phyloP scores from a whole-genome alignment of 2,888 invertebrate species.

The Aplocera efformata region DNA sequence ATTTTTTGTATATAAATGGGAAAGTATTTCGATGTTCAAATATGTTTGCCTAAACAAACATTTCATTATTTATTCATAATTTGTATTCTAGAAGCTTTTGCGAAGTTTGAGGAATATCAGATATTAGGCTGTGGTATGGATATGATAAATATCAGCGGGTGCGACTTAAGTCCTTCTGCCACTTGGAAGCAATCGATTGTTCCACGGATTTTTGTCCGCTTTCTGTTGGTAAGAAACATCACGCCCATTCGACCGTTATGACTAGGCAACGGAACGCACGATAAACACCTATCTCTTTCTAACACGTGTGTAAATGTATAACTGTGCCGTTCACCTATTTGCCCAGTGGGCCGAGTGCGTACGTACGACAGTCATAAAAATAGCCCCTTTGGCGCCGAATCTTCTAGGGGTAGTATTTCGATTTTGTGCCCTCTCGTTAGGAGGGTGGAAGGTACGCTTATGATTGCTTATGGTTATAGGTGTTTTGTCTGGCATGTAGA shows the following conservation, averaged over 20 bases:
- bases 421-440: slow-evolving; percentile 72
- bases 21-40: too few species aligned
- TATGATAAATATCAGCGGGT: not conserved
- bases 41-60: too few species aligned
- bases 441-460: slow-evolving; percentile 55
- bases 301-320: slow-evolving; percentile 65
- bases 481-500: slow-evolving; percentile 35
- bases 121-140: not conserved
- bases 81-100: too few species aligned
- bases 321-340: slow-evolving; percentile 67
- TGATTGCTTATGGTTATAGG: slow-evolving; percentile 54
- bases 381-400: slow-evolving; percentile 79
- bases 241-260: slow-evolving; percentile 81
- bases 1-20: too few species aligned
- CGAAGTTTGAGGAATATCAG: too few species aligned
- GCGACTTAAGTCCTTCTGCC: slow-evolving; percentile 59
- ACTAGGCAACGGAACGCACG: slow-evolving; percentile 73
- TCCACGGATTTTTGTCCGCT: slow-evolving; percentile 79
- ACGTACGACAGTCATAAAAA: slow-evolving; percentile 80
- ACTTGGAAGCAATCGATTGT: slow-evolving; percentile 67
- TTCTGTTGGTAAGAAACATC: slow-evolving; percentile 79
- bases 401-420: slow-evolving; percentile 74
- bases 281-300: slow-evolving; percentile 68
- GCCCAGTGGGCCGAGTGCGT: slow-evolving; percentile 75
- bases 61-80: too few species aligned